These are phyloP conservation scores for Diaperis boleti DNA, from an alignment of 2,888 invertebrate species.

Conservation along the genomic window DNA sequence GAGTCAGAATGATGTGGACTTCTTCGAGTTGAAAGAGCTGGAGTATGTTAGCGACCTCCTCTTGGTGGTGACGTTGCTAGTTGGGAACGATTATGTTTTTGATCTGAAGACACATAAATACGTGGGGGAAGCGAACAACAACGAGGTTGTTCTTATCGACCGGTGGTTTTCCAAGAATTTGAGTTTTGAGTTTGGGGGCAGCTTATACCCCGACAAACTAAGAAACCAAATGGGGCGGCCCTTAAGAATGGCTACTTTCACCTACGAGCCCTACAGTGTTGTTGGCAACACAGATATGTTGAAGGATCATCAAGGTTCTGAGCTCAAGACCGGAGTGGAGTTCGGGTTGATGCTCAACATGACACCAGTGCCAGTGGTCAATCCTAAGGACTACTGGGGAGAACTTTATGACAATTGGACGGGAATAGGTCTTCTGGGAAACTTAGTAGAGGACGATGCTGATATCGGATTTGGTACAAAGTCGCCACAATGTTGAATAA, in stretches of 20 bases:
- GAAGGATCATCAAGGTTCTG: conserved; percentile 69
- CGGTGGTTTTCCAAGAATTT: conserved; percentile 32
- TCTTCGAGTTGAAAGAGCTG: conserved; percentile 30
- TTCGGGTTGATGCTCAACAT: conserved; percentile 67
- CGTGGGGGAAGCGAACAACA: conserved; percentile 16
- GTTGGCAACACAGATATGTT: conserved; percentile 50
- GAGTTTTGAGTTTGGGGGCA: conserved; percentile 41
- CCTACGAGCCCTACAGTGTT: conserved; percentile 71
- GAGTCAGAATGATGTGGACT: conserved; percentile 5
- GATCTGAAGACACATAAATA: conserved; percentile 34
- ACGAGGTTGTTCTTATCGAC: conserved; percentile 14
- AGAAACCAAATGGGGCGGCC: conserved; percentile 52
- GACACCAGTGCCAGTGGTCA: conserved; percentile 63
- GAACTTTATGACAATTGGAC: conserved; percentile 73
- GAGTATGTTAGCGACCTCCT: conserved; percentile 29
- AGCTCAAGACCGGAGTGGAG: conserved; percentile 67
- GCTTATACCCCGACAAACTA: conserved; percentile 56
- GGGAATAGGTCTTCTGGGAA: conserved; percentile 74
- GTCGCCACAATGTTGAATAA: not conserved
- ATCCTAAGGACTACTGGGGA: conserved; percentile 74
- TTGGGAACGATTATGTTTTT: not conserved
- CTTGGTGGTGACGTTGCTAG: not conserved
- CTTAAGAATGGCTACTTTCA: conserved; percentile 69
- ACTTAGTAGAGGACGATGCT: conserved; percentile 70
- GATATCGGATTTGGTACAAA: conserved; percentile 71